Percentiles rank a stretch among this genome's conserved stretches.
Conservation (phyloP, 2,113 vertebrate species). For the Thunnus maccoyii region DNA sequence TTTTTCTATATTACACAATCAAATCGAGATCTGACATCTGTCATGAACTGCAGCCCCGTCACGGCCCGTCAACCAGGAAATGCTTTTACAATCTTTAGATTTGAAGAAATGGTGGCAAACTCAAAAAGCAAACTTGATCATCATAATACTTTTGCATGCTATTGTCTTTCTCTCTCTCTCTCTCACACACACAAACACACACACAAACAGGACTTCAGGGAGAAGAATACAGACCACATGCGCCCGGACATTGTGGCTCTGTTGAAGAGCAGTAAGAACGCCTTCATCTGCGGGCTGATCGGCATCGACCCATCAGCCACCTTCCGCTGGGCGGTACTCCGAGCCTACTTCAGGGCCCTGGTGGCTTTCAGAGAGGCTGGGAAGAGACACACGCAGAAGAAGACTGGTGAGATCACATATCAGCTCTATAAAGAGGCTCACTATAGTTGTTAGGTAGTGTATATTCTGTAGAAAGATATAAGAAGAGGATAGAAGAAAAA, state of each 20-base stretch:
- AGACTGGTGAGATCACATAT: slow-evolving; percentile 87
- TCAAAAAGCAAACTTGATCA: neutral
- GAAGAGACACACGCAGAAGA: slow-evolving; percentile 89
- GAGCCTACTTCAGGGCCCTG: slow-evolving; percentile 95
- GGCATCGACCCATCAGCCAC: slow-evolving; percentile 94
- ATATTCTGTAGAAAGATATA: neutral
- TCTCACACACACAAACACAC: no score
- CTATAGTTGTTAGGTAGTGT: neutral
- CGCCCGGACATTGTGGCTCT: slow-evolving; percentile 96
- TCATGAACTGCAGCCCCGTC: slow-evolving; percentile 1
- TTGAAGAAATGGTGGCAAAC: neutral
- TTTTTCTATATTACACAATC: slow-evolving; percentile 9
- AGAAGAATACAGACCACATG: slow-evolving; percentile 99
- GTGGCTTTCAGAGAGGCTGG: slow-evolving; percentile 95
- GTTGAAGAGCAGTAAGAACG: slow-evolving; percentile 94
- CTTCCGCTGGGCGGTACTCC: slow-evolving; percentile 97
- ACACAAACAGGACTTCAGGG: slow-evolving; percentile 92
- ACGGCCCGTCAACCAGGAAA: neutral
- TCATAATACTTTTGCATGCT: neutral
- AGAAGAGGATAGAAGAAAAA: neutral
- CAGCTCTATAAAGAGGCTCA: neutral
- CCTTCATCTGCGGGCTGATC: slow-evolving; percentile 96
- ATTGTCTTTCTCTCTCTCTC: neutral
- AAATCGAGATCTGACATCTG: slow-evolving; percentile 8
- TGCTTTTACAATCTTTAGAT: neutral